Conservation (phyloP, 2,888 invertebrate genomes). For the Halictus ligatus region DNA sequence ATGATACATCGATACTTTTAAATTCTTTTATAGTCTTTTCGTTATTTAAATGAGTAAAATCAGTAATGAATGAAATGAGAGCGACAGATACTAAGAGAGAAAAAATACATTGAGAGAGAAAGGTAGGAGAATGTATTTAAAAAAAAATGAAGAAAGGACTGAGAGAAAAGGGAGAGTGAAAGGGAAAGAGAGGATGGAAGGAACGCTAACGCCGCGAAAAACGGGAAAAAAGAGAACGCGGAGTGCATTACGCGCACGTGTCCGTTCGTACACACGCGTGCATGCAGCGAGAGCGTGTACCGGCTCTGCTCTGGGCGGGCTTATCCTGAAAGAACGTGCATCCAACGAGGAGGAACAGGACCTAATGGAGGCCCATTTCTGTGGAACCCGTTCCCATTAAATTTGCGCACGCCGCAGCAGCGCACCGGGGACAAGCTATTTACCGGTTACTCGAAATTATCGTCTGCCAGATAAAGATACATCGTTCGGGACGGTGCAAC, state of each 20-base stretch:
- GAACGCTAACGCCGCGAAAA: neutral
- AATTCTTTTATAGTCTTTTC: no score
- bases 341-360: slow-evolving; percentile 10
- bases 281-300: neutral
- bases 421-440: slow-evolving; percentile 1
- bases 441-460: slow-evolving; percentile 17
- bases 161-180: neutral
- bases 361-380: slow-evolving; percentile 40
- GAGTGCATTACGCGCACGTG: slow-evolving; percentile 27
- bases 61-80: no score
- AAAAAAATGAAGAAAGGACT: neutral
- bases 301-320: neutral
- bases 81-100: no score
- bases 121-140: neutral
- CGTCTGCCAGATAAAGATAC: slow-evolving; percentile 2
- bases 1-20: no score
- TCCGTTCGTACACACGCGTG: slow-evolving; percentile 2
- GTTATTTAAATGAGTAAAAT: no score
- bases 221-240: slow-evolving; percentile 2
- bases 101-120: neutral
- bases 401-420: neutral
- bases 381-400: slow-evolving; percentile 37
- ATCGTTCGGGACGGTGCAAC: neutral
- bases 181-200: neutral
- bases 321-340: slow-evolving; percentile 34